Evolutionary conservation across 2,888 invertebrate genomes (phyloP).

Genomic region (Nasonovia ribisnigri): DNA sequence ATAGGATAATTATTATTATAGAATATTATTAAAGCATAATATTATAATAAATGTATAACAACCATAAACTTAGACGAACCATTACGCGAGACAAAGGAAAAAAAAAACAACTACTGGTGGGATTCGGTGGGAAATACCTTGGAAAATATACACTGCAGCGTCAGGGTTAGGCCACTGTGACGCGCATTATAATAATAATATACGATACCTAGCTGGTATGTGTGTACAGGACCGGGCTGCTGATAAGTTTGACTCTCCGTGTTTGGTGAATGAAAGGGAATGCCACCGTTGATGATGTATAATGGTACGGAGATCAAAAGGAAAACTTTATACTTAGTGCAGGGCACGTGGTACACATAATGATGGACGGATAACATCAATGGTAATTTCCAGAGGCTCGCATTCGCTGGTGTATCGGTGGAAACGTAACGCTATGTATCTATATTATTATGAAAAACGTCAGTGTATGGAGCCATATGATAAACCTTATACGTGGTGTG

Average conservation of each 20-base stretch:
- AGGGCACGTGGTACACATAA: neutral
- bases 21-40: neutral
- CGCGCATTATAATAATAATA: neutral
- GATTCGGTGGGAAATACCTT: neutral
- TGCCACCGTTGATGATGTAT: neutral
- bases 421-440: neutral
- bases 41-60: neutral
- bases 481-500: neutral
- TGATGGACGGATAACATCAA: slow-evolving; percentile 7
- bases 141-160: neutral
- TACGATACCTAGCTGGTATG: neutral
- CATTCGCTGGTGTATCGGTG: neutral
- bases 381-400: neutral
- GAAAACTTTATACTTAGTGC: neutral
- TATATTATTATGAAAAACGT: neutral
- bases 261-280: neutral
- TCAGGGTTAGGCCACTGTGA: neutral
- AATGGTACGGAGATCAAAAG: neutral
- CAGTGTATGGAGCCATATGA: neutral
- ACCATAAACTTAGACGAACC: neutral
- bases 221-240: neutral
- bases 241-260: neutral
- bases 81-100: neutral
- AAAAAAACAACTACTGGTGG: neutral
- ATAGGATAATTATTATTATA: neutral